These are phyloP conservation scores for Enteromius thamalakanensis DNA, from an alignment of 2,797 vertebrate genomes.

Conservation along the genomic window DNA sequence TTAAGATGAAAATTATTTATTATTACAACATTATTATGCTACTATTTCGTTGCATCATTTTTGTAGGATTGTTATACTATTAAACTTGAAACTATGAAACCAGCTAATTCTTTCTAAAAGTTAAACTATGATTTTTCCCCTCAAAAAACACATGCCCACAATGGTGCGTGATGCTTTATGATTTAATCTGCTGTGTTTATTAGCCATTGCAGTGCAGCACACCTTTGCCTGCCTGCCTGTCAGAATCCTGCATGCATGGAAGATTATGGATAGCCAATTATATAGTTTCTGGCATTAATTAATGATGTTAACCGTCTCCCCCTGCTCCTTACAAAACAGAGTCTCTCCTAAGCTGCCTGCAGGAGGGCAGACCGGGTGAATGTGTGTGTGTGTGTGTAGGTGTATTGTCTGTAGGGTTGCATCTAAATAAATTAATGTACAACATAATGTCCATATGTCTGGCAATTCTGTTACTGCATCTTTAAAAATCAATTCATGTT, in stretches of 20 bases:
- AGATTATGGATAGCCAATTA: slow-evolving; percentile 85
- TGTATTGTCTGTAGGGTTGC: slow-evolving; percentile 55
- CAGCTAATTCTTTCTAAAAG: neutral
- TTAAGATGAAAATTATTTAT: neutral
- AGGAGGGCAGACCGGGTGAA: slow-evolving; percentile 22
- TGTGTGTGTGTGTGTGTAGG: slow-evolving; percentile 34
- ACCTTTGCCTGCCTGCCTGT: slow-evolving; percentile 74
- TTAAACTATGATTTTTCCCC: neutral
- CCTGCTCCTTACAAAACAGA: slow-evolving; percentile 73
- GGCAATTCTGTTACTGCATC: neutral
- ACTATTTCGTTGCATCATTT: neutral
- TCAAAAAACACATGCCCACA: slow-evolving; percentile 12
- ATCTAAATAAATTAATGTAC: slow-evolving; percentile 46
- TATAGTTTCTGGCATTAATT: slow-evolving; percentile 84
- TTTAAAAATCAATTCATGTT: slow-evolving; percentile 45
- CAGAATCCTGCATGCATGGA: slow-evolving; percentile 77
- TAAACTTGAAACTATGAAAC: neutral
- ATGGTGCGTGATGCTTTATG: slow-evolving; percentile 60
- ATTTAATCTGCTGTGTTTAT: slow-evolving; percentile 70
- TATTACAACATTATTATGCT: neutral
- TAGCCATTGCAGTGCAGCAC: slow-evolving; percentile 67
- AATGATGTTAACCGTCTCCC: slow-evolving; percentile 75
- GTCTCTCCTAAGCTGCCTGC: slow-evolving; percentile 76
- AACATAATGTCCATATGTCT: slow-evolving; percentile 41
- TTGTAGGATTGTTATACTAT: neutral